Evolutionary conservation across 2,113 vertebrate genomes (phyloP).

Genomic region (Peromyscus maniculatus): DNA sequence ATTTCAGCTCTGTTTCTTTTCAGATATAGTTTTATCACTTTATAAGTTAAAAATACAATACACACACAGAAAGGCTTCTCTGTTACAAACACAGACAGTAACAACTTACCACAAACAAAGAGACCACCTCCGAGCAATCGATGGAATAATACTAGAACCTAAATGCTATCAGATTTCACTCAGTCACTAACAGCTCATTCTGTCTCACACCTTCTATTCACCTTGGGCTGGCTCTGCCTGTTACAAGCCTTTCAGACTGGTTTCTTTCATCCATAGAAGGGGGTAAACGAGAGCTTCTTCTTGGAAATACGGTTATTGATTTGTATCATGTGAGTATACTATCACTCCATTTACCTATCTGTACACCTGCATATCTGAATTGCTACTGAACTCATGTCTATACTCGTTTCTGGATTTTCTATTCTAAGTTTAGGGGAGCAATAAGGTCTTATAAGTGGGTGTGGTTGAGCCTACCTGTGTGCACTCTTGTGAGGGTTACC

Average conservation of each 20-base stretch:
- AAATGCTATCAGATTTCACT: neutral
- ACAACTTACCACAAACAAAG: neutral
- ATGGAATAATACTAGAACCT: neutral
- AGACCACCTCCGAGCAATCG: neutral
- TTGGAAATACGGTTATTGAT: neutral
- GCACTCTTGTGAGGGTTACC: neutral
- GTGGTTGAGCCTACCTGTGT: neutral
- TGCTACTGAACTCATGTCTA: neutral
- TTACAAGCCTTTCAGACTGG: neutral
- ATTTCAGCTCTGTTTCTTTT: constrained; percentile 16
- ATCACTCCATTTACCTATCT: neutral
- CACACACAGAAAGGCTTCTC: neutral
- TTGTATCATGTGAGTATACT: neutral
- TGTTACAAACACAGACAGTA: constrained; percentile 5
- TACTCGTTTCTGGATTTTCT: constrained; percentile 14
- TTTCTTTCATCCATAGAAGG: constrained; percentile 20
- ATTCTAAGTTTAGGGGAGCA: neutral
- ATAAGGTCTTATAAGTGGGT: neutral
- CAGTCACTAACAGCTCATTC: neutral
- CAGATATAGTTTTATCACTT: neutral
- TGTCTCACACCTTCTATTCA: neutral
- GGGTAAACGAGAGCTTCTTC: neutral
- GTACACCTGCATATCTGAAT: neutral
- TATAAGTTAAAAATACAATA: constrained; percentile 18
- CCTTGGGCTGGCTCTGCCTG: neutral